phyloP scores from a whole-genome alignment of 2,113 vertebrate species.

The Tetraodon nigroviridis region DNA sequence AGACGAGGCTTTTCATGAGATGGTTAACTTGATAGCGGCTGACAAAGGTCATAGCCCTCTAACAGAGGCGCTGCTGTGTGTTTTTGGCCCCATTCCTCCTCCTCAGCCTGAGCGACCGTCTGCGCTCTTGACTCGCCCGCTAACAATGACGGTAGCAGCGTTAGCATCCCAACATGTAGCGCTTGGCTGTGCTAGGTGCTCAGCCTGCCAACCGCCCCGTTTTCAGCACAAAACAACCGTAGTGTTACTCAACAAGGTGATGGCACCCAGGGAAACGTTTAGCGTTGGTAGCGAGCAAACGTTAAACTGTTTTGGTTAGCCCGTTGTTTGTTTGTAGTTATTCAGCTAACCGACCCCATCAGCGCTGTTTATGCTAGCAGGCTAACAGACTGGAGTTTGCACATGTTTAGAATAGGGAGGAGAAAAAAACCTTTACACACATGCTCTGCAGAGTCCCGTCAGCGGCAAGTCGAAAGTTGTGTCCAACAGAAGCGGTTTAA shows the following conservation, averaged over 20 bases:
- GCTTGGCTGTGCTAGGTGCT: constrained; percentile 7
- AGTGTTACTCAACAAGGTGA: background rate
- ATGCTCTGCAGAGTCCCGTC: constrained; percentile 54
- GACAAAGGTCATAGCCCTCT: background rate
- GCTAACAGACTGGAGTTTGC: constrained; percentile 42
- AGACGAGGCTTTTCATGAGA: background rate
- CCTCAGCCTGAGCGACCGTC: constrained; percentile 6
- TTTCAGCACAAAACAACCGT: background rate
- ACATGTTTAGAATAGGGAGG: constrained; percentile 35
- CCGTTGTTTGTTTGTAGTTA: constrained; percentile 61
- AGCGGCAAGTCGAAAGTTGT: constrained; percentile 66
- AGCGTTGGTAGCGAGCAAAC: background rate
- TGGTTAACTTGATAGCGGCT: background rate
- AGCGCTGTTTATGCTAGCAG: constrained; percentile 14
- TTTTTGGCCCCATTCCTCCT: constrained; percentile 7
- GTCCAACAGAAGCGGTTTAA: constrained; percentile 54
- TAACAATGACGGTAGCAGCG: constrained; percentile 51
- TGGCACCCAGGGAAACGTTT: background rate
- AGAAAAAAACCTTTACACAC: constrained; percentile 56
- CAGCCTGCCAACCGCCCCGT: background rate
- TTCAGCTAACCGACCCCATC: constrained; percentile 8
- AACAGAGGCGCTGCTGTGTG: background rate
- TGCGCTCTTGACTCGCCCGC: constrained; percentile 15
- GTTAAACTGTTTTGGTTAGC: constrained; percentile 24
- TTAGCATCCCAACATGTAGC: constrained; percentile 16